A percentile compares a stretch with the other conserved stretches of the same genome.
Conservation (phyloP, 2,888 invertebrate genomes). For the Drosophila colorata region DNA sequence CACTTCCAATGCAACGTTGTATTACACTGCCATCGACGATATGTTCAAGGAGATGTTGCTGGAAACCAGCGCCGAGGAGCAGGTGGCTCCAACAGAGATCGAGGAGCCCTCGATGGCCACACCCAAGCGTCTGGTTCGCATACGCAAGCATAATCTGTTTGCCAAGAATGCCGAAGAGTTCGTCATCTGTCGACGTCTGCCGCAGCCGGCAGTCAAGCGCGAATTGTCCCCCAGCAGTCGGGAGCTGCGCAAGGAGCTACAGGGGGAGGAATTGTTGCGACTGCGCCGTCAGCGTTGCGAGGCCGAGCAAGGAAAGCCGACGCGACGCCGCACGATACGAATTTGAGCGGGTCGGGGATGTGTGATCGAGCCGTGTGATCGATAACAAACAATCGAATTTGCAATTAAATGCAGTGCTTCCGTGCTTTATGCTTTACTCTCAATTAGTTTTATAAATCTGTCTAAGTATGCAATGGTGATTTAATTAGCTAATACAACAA, state of each 20-base stretch:
- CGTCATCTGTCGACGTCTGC: slow-evolving; percentile 50
- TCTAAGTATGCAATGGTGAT: slow-evolving; percentile 60
- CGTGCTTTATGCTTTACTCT: slow-evolving; percentile 51
- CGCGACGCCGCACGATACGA: slow-evolving; percentile 49
- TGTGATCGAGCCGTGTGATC: slow-evolving; percentile 23
- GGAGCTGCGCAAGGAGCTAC: slow-evolving; percentile 41
- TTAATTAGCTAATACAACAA: slow-evolving; percentile 37
- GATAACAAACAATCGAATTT: slow-evolving; percentile 19
- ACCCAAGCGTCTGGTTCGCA: slow-evolving; percentile 46
- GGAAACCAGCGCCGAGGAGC: slow-evolving; percentile 27
- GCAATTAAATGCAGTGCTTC: slow-evolving; percentile 53
- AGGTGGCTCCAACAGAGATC: slow-evolving; percentile 4
- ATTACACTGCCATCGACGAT: slow-evolving; percentile 59
- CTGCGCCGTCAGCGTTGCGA: slow-evolving; percentile 59
- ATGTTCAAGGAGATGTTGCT: slow-evolving; percentile 53
- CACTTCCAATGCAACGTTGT: slow-evolving; percentile 56
- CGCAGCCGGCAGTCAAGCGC: background rate
- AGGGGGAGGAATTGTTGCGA: slow-evolving; percentile 49
- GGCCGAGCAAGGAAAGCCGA: slow-evolving; percentile 44
- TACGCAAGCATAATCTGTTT: slow-evolving; percentile 62
- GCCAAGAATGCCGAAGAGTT: slow-evolving; percentile 40
- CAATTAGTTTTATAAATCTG: slow-evolving; percentile 19
- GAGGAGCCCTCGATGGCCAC: slow-evolving; percentile 34
- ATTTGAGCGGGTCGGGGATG: slow-evolving; percentile 28
- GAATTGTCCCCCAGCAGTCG: slow-evolving; percentile 49